Conservation (phyloP, 2,113 vertebrate genomes). For the Triplophysa rosa region DNA sequence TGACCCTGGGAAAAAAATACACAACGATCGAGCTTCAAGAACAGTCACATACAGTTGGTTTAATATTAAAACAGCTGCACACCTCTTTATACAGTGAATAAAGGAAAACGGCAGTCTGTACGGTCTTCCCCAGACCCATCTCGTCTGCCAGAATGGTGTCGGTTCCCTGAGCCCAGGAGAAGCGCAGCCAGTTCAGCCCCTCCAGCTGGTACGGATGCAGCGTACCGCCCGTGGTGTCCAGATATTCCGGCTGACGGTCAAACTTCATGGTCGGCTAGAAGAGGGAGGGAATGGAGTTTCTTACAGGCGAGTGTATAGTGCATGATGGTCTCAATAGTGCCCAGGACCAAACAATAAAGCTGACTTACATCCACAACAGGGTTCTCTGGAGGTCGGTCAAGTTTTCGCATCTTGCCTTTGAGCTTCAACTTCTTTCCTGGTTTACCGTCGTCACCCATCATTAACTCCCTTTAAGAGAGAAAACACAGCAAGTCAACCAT, state of each 20-base stretch:
- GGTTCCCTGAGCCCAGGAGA: constrained; percentile 98
- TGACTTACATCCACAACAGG: constrained; percentile 90
- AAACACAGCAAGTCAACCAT: background rate
- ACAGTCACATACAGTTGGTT: too few species aligned
- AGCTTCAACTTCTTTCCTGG: constrained; percentile 92
- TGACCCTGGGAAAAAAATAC: constrained; percentile 78
- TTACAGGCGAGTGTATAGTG: background rate
- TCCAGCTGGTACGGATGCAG: constrained; percentile 97
- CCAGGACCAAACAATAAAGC: background rate
- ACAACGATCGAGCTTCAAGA: too few species aligned
- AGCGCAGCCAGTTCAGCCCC: constrained; percentile 95
- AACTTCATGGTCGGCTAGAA: constrained; percentile 94
- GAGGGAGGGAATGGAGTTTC: background rate
- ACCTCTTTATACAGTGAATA: constrained; percentile 99
- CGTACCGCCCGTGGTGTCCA: constrained; percentile 89
- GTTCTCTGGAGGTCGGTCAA: constrained; percentile 92
- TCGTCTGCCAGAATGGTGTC: constrained; percentile 97
- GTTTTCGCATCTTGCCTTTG: constrained; percentile 83
- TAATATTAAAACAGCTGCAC: background rate
- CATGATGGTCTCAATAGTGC: background rate
- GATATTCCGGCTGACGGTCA: constrained; percentile 91
- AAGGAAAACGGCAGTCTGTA: constrained; percentile 95
- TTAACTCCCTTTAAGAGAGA: constrained; percentile 80
- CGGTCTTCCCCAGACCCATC: constrained; percentile 97
- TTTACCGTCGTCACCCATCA: constrained; percentile 94